Evolutionary conservation across 2,113 vertebrate genomes (phyloP), one percentile per base, ranked within the genome.

Genomic region (Noctilio leporinus): DNA sequence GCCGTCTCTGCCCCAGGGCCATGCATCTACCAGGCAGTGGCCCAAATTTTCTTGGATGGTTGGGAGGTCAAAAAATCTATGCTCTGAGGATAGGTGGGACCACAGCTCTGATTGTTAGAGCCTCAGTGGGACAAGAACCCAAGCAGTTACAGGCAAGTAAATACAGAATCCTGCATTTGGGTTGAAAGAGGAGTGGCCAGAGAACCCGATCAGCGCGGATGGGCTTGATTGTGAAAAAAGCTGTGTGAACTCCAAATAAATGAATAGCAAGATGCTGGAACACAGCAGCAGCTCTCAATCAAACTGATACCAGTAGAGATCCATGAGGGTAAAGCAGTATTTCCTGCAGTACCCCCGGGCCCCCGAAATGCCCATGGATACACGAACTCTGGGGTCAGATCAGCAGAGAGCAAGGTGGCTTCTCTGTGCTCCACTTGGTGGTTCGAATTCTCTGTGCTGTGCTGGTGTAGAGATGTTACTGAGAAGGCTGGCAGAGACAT

Each of bases 251-350:
- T 20, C 33, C 40, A n/a, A 8, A 33, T 1, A 20, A 40, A 5
- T 8, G 67, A 43, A 53, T 3, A 76, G n/a, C 12, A 8, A 6
- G 28, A 16, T 12, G 15, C 20, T 10, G 0, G 35, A 2, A 35
- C 20, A 0, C 69, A 3, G 3, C 16, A 9, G 2, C 7, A 10
- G 9, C 59, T 51, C 43, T 24, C 0, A 11, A 19, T 20, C 12
- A 11, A 0, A 10, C 26, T 0, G 3, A 4, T 7, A 4, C 10
- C 3, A 0, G 19, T 3, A 24, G 47, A 76, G 51, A 22, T 10
- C 10, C 8, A 0, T 17, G 33, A 67, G 28, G 20, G 20, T 17
- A 7, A 10, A 43, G 89, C 8, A 2, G 40, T 43, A 7, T 35
- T 77, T 38, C 49, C 81, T n/a, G 15, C 20, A 24, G 22, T 5